Evolutionary conservation across 2,797 vertebrate genomes (phyloP), one percentile per base, ranked within the genome.

Genomic region (Pelobates cultripes): DNA sequence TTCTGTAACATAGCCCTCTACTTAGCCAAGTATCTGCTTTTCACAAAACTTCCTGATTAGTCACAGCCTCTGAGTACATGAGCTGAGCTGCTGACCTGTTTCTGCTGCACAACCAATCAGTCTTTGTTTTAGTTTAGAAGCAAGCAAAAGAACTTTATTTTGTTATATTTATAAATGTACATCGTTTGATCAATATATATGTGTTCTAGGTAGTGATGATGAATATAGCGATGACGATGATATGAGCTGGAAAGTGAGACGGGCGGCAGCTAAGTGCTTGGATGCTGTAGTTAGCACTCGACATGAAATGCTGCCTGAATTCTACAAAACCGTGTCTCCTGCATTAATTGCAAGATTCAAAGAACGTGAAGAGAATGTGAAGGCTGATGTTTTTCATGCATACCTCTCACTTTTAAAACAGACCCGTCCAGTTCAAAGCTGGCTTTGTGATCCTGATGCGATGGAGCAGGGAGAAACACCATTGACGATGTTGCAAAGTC

Each of bases 151-250:
- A 51, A 10, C 47, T 51, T 28, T 1, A 28, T 28, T 1, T 51
- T 51, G 47, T 10, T 51, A 10, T 51, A 51, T 6, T 6, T 10
- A 6, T 51, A 51, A 2, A 51, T 51, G 47, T 5, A 10, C 47
- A 3, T 51, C 3, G 47, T 51, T 51, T 51, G 3, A 51, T 51
- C 47, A 51, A 1, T 51, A 5, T 51, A 51, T 6, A 6, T 51
- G 47, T 71, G 28, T 81, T 86, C 64, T 47, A 97, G 96, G 95
- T 87, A 97, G 97, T 0, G 98, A 99, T 60, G 98, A 99, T 78
- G 97, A 99, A 89, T 99, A 99, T 89, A 99, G 98, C n/a, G 98
- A 99, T 68, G 98, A 99, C n/a, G 98, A 99, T 80, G 98, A 99
- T 90, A 99, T 99, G 97, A 99, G 97, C 88, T 99, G 98, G 98